Evolutionary conservation across 2,888 invertebrate species (phyloP), one percentile per base, ranked within the genome.

Genomic region (Rotaria magnacalcarata): DNA sequence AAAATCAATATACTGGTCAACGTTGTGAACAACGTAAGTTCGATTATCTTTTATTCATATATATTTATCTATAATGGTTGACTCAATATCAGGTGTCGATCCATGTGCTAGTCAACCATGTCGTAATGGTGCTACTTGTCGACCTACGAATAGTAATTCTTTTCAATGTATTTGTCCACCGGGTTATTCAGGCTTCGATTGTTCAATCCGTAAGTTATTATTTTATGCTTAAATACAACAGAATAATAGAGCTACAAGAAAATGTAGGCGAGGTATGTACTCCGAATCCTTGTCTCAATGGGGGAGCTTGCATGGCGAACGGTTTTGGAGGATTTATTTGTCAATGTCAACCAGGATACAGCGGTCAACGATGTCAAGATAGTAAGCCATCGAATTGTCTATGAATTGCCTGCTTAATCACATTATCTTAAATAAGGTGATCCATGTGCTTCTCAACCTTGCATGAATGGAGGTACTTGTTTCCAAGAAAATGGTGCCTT

Each of bases 91-190:
- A 67, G 67, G 27, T 24, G 11, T 74, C 52, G 85, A 87, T 34
- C 86, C 87, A 21, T 88, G 88, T 74, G 52, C 60, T n/a, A 67
- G 84, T 80, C 87, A 85, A 56, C 88, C 88, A 19, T 88, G 88
- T 74, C 41, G 43, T 14, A 85, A 85, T 27, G 60, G 60, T 21
- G 85, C 41, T 14, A 34, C 27, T 27, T 85, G 85, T n/a, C 27
- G 1, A 41, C 86, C 84, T 47, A 67, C 67, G 2, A 80, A 87
- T 16, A 84, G 87, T 24, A 56, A 41, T 3, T 85, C 84, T 21
- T 87, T 87, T 54, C 80, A 75, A 10, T 88, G 88, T 75, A 43
- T 74, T 14, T 88, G 88, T 67, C 47, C 84, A 16, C 75, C 74
- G 7, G 86, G 87, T 5, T 88, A 87, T 84, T 87, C 87, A 58